Evolutionary conservation across 2,113 vertebrate genomes (phyloP).

Genomic region (Thryonomys swinderianus): DNA sequence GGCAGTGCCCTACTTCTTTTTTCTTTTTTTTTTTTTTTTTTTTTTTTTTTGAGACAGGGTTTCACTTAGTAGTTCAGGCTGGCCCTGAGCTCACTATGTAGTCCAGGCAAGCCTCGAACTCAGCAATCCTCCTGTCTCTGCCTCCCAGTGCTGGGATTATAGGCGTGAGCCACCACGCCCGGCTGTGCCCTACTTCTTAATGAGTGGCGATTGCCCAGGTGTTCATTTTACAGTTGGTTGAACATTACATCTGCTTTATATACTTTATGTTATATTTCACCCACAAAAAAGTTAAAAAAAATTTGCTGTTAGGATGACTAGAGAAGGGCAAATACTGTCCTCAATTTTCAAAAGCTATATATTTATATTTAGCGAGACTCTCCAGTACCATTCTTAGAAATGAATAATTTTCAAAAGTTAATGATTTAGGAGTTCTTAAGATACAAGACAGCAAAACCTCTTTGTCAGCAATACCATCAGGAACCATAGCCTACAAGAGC

Average conservation of each 20-base stretch:
- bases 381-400: background rate
- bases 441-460: background rate
- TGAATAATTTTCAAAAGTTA: background rate
- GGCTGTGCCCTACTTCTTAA: background rate
- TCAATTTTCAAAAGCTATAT: background rate
- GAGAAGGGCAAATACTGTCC: background rate
- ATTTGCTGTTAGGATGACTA: background rate
- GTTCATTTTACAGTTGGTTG: background rate
- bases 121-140: too few relatives aligned
- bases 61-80: too few relatives aligned
- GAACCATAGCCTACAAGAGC: fast-evolving
- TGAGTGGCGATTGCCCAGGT: background rate
- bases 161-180: too few relatives aligned
- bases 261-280: background rate
- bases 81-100: too few relatives aligned
- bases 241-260: background rate
- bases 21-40: too few relatives aligned
- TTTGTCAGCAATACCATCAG: background rate
- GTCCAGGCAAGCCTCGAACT: too few relatives aligned
- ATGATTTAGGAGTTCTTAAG: background rate
- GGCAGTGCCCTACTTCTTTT: background rate
- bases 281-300: background rate
- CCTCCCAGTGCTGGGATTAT: too few relatives aligned
- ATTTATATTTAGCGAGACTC: background rate
- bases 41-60: too few relatives aligned